phyloP scores from a whole-genome alignment of 2,113 vertebrate species.

The Gopherus flavomarginatus region DNA sequence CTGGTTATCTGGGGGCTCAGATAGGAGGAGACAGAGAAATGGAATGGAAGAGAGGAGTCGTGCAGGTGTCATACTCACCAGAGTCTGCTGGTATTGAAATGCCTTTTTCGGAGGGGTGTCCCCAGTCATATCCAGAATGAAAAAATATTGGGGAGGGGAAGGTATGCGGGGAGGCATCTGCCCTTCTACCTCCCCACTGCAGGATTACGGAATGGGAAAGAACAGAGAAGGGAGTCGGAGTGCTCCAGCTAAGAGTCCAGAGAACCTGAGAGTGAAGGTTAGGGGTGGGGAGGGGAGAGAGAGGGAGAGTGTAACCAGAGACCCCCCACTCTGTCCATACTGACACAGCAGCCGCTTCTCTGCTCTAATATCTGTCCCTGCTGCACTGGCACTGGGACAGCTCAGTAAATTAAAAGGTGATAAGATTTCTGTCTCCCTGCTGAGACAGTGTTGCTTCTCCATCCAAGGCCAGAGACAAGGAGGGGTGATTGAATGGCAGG shows the following conservation, averaged over 20 bases:
- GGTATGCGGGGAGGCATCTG: background rate
- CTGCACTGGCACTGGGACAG: conserved; percentile 64
- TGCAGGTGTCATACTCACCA: conserved; percentile 79
- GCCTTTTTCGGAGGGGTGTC: conserved; percentile 87
- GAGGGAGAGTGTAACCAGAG: conserved; percentile 66
- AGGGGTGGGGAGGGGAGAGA: conserved; percentile 19
- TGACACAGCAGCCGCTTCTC: conserved; percentile 44
- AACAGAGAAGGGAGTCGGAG: background rate
- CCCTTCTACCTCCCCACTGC: background rate
- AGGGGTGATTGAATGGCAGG: background rate
- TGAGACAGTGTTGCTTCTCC: conserved; percentile 12
- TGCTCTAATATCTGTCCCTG: conserved; percentile 39
- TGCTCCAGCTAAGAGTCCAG: conserved; percentile 39
- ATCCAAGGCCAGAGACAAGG: conserved; percentile 10
- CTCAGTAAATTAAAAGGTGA: conserved; percentile 69
- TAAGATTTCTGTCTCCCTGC: conserved; percentile 62
- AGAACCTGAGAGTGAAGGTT: conserved; percentile 58
- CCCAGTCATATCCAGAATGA: conserved; percentile 83
- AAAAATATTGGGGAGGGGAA: background rate
- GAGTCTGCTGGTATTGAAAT: conserved; percentile 88
- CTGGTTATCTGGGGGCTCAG: background rate
- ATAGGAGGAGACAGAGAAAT: background rate
- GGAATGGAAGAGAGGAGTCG: background rate
- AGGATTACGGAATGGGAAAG: conserved; percentile 31
- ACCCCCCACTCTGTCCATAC: conserved; percentile 63